Evolutionary conservation across 2,797 vertebrate genomes (phyloP), one percentile per base, ranked within the genome.

Genomic region (Ceryle rudis): DNA sequence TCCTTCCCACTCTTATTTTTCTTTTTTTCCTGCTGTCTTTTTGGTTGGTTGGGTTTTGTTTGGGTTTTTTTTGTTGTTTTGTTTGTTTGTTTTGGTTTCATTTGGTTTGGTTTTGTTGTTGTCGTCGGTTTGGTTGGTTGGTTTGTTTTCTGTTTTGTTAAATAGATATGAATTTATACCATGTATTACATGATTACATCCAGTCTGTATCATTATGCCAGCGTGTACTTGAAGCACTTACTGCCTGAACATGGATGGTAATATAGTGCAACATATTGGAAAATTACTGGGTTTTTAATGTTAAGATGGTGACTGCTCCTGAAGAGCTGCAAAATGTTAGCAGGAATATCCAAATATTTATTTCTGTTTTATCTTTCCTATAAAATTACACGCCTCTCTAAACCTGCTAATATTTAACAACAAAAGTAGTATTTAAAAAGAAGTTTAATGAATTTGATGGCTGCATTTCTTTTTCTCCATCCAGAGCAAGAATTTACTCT

Each of bases 401-500:
- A 81, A 86, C 78, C 93, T 95, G 89, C 82, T 95, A 64, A 88
- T 95, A 94, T 93, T 95, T 94, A 97, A 91, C 84, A 89, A 79
- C 58, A 85, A 81, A 89, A 96, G 61, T 52, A 64, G 35, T 83
- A 65, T 92, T 97, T 97, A 94, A 86, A 93, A 96, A 92, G 81
- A 86, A 87, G 14, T 77, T 65, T 70, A 58, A 89, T 92, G 60
- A 89, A 96, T 94, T 81, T 96, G 70, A 97, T 95, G 84, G 77
- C 73, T 96, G 61, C n/a, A 61, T 91, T 71, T 95, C 93, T 86
- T 65, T 71, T n/a, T 83, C 90, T 93, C 17, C 60, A 97, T 96
- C 46, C 97, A 99, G 99, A 99, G 99, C 98, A 99, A 99, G 98
- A 99, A 98, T 90, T 98, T 99, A 97, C 98, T 99, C 96, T 99